Evolutionary conservation across 2,797 vertebrate species (phyloP).

Genomic region (Pseudochirops cupreus): DNA sequence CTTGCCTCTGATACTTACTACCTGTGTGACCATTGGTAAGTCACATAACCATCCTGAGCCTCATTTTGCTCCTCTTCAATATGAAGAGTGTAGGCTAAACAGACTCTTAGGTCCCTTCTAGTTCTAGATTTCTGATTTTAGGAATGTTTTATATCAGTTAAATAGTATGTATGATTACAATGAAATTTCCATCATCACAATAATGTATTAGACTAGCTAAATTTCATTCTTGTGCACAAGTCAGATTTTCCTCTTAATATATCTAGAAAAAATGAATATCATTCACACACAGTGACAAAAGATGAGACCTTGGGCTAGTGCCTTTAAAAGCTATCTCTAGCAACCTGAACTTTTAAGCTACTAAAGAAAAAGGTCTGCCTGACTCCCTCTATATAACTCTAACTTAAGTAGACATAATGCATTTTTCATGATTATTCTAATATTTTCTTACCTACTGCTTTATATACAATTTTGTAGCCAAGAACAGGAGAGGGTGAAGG

Average conservation of each 20-base stretch:
- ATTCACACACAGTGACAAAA: neutral
- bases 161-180: neutral
- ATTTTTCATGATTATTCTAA: constrained; percentile 21
- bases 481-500: constrained; percentile 92
- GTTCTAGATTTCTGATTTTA: neutral
- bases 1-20: neutral
- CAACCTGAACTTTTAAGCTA: constrained; percentile 13
- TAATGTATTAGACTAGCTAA: neutral
- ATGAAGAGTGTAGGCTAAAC: neutral
- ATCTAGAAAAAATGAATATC: neutral
- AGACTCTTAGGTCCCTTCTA: neutral
- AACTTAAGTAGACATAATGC: neutral
- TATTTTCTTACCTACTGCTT: constrained; percentile 90
- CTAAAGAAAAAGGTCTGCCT: neutral
- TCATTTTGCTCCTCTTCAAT: neutral
- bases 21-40: neutral
- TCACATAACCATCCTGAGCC: neutral
- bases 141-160: neutral
- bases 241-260: neutral
- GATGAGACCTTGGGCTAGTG: neutral
- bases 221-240: neutral
- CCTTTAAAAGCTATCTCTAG: constrained; percentile 30
- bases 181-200: neutral
- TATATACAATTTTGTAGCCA: constrained; percentile 95
- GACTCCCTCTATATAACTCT: neutral